These are phyloP conservation scores for Diadophis punctatus DNA, from an alignment of 2,113 vertebrate species.

Conservation along the genomic window DNA sequence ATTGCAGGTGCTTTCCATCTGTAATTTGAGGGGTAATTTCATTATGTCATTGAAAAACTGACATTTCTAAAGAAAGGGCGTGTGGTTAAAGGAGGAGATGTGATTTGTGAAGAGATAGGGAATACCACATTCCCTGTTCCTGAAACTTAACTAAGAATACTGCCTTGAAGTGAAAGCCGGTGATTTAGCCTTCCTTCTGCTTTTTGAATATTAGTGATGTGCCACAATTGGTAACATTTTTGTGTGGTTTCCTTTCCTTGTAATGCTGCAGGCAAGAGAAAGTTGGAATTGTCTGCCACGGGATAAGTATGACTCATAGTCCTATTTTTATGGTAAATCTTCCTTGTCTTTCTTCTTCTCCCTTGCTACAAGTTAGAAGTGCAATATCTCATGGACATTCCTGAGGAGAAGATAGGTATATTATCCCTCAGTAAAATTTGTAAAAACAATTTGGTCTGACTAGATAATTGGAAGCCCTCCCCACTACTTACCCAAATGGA, in stretches of 20 bases:
- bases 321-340: slow-evolving; percentile 33
- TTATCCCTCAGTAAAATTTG: background rate
- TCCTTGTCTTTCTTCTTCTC: slow-evolving; percentile 24
- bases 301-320: slow-evolving; percentile 31
- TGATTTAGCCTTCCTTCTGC: slow-evolving; percentile 10
- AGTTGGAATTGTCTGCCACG: slow-evolving; percentile 37
- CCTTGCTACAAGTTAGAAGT: slow-evolving; percentile 23
- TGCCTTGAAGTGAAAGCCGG: slow-evolving; percentile 28
- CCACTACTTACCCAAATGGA: background rate
- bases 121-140: slow-evolving; percentile 11
- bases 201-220: slow-evolving; percentile 31
- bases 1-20: background rate
- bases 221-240: background rate
- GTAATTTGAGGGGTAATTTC: background rate
- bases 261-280: slow-evolving; percentile 29
- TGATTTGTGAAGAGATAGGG: background rate
- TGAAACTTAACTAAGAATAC: slow-evolving; percentile 22
- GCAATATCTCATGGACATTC: slow-evolving; percentile 28
- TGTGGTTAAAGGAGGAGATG: slow-evolving; percentile 13
- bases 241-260: slow-evolving; percentile 1
- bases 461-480: slow-evolving; percentile 7
- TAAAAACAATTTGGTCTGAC: background rate
- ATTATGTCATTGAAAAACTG: slow-evolving; percentile 9
- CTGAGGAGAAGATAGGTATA: slow-evolving; percentile 8
- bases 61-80: background rate